Conservation (phyloP, 2,797 vertebrate genomes). For the Peromyscus melanophrys region DNA sequence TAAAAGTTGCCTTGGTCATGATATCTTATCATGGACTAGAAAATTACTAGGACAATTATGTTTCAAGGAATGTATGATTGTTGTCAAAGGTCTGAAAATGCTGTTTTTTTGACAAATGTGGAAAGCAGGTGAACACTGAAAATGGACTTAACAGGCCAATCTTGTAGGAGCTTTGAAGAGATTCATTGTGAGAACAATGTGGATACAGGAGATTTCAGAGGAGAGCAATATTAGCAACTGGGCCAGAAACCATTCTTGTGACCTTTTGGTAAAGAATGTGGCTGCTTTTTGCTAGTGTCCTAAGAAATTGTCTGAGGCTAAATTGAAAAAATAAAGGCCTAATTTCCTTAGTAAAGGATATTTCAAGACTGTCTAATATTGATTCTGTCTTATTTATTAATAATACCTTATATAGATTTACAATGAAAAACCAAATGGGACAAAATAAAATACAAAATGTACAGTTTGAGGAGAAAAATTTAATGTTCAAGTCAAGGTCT, state of each 20-base stretch:
- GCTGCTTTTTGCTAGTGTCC: neutral
- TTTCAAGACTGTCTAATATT: neutral
- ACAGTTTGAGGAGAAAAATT: no score
- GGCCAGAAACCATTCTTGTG: neutral
- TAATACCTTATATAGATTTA: no score
- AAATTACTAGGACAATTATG: neutral
- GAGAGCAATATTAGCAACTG: neutral
- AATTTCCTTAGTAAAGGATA: neutral
- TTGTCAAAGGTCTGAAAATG: neutral
- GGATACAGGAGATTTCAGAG: neutral
- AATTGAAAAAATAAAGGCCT: neutral
- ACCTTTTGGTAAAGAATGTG: neutral
- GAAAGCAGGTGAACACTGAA: neutral
- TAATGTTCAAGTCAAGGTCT: no score
- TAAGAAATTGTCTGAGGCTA: neutral
- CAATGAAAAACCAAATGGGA: neutral
- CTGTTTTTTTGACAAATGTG: neutral
- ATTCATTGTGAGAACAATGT: neutral
- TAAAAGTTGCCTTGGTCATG: neutral
- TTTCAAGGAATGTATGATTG: neutral
- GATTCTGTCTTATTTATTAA: neutral
- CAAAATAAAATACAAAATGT: no score
- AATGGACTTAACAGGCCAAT: neutral
- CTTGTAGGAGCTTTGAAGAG: neutral
- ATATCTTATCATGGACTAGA: neutral